phyloP scores from a whole-genome alignment of 2,888 invertebrate genomes.

The Alentia gelatinosa region DNA sequence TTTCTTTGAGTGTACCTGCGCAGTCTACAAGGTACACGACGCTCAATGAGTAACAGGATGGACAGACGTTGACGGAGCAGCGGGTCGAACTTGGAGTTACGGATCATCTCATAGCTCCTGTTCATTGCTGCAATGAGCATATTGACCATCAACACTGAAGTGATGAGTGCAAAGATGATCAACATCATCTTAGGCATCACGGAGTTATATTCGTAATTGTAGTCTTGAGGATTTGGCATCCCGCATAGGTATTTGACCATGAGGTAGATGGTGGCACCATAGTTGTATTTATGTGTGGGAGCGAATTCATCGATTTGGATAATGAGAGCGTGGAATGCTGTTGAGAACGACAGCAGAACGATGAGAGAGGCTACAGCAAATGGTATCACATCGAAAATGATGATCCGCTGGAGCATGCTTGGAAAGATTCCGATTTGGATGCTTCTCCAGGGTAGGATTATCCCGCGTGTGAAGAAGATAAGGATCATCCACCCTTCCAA shows the following conservation, averaged over 20 bases:
- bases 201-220: not conserved
- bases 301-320: not conserved
- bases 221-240: not conserved
- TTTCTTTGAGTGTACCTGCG: not conserved
- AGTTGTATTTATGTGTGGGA: not conserved
- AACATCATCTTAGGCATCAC: not conserved
- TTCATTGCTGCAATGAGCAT: conserved; percentile 23
- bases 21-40: not conserved
- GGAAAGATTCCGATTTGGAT: not conserved
- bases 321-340: not conserved
- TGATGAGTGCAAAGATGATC: not conserved
- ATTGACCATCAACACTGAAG: not conserved
- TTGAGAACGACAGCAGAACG: not conserved
- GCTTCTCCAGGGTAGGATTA: not conserved
- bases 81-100: not conserved
- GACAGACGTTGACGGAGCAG: not conserved
- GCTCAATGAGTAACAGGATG: not conserved
- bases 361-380: not conserved
- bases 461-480: not conserved
- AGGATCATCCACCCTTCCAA: not conserved
- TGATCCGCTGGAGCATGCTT: conserved; percentile 1
- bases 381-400: not conserved
- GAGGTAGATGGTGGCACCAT: not conserved
- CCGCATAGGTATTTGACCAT: not conserved
- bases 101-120: not conserved